phyloP scores from a whole-genome alignment of 2,113 vertebrate species.

The Oreotrochilus melanogaster region DNA sequence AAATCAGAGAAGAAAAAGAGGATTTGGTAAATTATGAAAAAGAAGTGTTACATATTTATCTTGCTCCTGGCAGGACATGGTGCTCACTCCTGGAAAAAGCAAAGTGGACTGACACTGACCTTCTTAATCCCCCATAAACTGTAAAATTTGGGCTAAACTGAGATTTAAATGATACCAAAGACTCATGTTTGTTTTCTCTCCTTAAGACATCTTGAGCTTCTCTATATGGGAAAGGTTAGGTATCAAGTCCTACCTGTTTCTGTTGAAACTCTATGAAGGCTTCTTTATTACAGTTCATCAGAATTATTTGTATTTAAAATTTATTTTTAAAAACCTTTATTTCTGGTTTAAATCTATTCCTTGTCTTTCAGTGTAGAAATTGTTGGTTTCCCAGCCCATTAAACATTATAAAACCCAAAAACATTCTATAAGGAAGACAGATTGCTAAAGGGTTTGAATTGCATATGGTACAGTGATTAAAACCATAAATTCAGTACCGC shows the following conservation, averaged over 20 bases:
- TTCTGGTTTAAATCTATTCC: neutral
- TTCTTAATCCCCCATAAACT: neutral
- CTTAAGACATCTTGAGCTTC: neutral
- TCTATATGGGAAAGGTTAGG: neutral
- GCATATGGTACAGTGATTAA: neutral
- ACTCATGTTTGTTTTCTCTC: neutral
- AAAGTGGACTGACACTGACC: neutral
- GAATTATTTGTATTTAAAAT: neutral
- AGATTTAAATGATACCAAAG: neutral
- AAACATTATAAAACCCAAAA: neutral
- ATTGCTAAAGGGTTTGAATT: neutral
- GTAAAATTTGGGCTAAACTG: neutral
- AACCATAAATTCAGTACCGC: neutral
- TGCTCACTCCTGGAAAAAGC: neutral
- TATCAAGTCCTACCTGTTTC: neutral
- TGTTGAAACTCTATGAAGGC: neutral
- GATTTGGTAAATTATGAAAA: neutral
- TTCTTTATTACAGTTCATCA: neutral
- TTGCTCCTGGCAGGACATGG: neutral
- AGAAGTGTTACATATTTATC: neutral
- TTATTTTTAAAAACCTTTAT: neutral
- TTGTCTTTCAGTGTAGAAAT: neutral
- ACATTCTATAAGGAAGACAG: neutral
- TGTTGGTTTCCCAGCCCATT: neutral
- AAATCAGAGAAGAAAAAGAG: neutral